Evolutionary conservation across 2,113 vertebrate genomes (phyloP), one percentile per base, ranked within the genome.

Genomic region (Zosterops borbonicus): DNA sequence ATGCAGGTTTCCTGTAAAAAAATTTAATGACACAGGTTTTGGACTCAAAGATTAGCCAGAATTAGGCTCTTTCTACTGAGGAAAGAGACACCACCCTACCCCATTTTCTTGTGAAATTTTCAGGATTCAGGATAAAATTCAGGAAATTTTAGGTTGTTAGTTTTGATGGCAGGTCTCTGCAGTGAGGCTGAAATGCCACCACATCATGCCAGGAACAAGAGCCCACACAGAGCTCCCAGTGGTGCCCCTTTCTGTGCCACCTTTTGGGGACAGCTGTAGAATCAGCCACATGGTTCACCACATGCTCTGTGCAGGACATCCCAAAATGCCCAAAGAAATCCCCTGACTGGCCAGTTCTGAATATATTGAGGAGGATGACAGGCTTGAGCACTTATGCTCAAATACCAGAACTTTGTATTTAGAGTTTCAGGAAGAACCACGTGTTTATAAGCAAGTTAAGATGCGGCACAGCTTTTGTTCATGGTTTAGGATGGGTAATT

Each of bases 11-110:
- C 28, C 35, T 84, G 29, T 14, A n/a, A 53, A 23, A 76, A 83
- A 68, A 37, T 2, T 22, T 31, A 77, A 75, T 28, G 22, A 4
- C 7, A 11, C 39, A 64, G 27, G 12, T 33, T 83, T 59, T 82
- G 59, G 71, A 80, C 31, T 87, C 67, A 60, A 85, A 78, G 63
- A 84, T 91, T 33, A 84, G 53, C 49, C 89, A 42, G n/a, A 82
- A 41, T 89, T 20, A 50, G 58, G 19, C 47, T 94, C 15, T 87
- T 92, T 62, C 53, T 77, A 8, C 41, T 29, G 42, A 53, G 50
- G 33, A 73, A 62, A 69, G 41, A 63, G 33, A 41, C n/a, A 75
- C n/a, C 11, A 37, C 15, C 18, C 55, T 53, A 39, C 10, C 18
- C 6, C 2, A 2, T 9, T 13, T 56, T 49, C 21, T 29, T 56